phyloP scores from a whole-genome alignment of 1,140 invertebrate genomes.

The Bathynomus jamesi region DNA sequence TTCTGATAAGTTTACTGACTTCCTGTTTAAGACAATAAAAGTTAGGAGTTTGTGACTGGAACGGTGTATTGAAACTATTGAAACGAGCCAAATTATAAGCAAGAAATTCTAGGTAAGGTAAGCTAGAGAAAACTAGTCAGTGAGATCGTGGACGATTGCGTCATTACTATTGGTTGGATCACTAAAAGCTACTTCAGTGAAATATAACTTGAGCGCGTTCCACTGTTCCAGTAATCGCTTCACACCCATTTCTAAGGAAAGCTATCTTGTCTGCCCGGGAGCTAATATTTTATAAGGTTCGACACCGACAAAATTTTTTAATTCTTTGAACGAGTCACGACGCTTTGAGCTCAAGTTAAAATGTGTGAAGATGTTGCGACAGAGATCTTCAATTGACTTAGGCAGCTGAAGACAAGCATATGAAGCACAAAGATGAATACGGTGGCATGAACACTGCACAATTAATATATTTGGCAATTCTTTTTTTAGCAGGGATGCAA shows the following conservation, averaged over 20 bases:
- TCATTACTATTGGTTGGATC: slow-evolving; percentile 9
- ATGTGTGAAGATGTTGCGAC: slow-evolving; percentile 18
- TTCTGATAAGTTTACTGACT: slow-evolving; percentile 13
- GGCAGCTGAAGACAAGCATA: slow-evolving; percentile 29
- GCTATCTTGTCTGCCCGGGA: slow-evolving; percentile 16
- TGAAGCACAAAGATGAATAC: slow-evolving; percentile 21
- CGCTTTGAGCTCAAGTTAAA: slow-evolving; percentile 25
- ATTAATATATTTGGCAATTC: slow-evolving; percentile 21
- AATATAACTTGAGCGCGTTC: too few relatives aligned
- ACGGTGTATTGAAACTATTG: slow-evolving; percentile 13
- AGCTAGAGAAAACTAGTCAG: not conserved
- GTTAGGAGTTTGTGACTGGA: slow-evolving; percentile 11
- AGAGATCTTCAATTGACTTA: slow-evolving; percentile 24
- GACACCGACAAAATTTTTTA: too few relatives aligned
- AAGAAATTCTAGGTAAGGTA: slow-evolving; percentile 21
- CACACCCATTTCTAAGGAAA: slow-evolving; percentile 14
- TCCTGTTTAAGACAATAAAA: slow-evolving; percentile 14
- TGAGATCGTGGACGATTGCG: not conserved
- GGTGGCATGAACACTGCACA: slow-evolving; percentile 27
- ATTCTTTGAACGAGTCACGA: slow-evolving; percentile 11
- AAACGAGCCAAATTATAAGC: slow-evolving; percentile 11
- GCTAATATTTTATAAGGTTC: slow-evolving; percentile 22
- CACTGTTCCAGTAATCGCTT: too few relatives aligned
- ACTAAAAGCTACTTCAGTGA: slow-evolving; percentile 8
- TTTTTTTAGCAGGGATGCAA: slow-evolving; percentile 19